Evolutionary conservation across 2,888 invertebrate genomes (phyloP), one percentile per base, ranked within the genome.

Genomic region (Caenorhabditis doughertyi): DNA sequence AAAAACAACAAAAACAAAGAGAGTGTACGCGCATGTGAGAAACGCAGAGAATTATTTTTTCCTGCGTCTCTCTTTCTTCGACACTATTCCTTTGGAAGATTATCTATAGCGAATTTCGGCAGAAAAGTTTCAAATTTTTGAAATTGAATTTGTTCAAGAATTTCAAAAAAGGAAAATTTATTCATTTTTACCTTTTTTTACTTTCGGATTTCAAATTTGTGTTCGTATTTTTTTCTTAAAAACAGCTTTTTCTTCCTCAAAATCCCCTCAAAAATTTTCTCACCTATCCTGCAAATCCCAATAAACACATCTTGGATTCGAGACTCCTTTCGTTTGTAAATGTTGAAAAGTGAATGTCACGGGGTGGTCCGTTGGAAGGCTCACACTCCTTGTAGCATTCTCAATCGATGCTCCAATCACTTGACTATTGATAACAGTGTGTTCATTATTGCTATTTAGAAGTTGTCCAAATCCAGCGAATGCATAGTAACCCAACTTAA

Each of bases 221-320:
- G n/a, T n/a, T n/a, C n/a, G n/a, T n/a, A n/a, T n/a, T n/a, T n/a
- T n/a, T n/a, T n/a, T n/a, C n/a, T 11, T 9, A 39, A 39, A 39
- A 13, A 39, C 3, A 39, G 39, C 39, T 11, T 11, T 39, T 39
- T 8, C 13, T 5, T 13, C 13, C 39, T 39, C 9, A 8, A 13
- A 9, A 39, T 9, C 16, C 16, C 13, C 13, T 11, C 49, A 39
- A 23, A 42, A 51, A 39, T 8, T 8, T 11, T 0, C 74, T 51
- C 18, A 86, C 85, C 73, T 83, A 29, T 73, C 62, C 2, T 55
- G 44, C n/a, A 83, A 60, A 73, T 91, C 85, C 91, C 91, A 91
- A 79, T 84, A 91, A 4, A 91, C 91, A 76, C 91, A 91, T 65
- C 89, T 60, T 2, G 90, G 84, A 76, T 91, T 91, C 7, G 71